Base-by-base conservation (phyloP, 1,140 invertebrate species). In the Heliconius himera region DNA sequence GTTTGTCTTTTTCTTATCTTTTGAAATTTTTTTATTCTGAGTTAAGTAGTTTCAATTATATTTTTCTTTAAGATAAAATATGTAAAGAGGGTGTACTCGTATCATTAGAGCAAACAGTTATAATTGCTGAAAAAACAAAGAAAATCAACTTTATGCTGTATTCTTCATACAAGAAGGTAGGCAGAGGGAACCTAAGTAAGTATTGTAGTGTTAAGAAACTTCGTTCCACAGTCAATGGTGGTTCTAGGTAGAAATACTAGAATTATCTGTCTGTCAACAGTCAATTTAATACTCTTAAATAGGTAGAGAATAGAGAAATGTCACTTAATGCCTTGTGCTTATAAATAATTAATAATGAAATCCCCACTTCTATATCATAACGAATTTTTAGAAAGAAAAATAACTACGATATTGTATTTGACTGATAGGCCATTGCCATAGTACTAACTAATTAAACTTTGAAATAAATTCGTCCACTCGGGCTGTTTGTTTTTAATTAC, bases 401-500 rank as follows among this genome's bases (percentile, higher is more conserved):
- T 16, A 29, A 66, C 26, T 26, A 16, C 8, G 1, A 56, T 66
- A 66, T 26, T 66, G 60, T 66, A 11, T 66, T 66, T 75, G 72
- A 78, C 66, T 66, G 72, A 81, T 78, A 77, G 71, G 75, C 74
- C 77, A 85, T 85, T 83, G 79, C 74, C 82, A 85, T 83, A 83
- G 73, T 26, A 26, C 26, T 26, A 26, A 26, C 72, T 82, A 85
- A 85, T 85, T 84, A 84, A 82, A 66, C 74, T 78, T 81, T 80
- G 77, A 83, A 83, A 83, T 81, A 84, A 84, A 84, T 82, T 81
- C 74, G 79, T 82, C 33, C 75, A 79, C 73, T 75, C 73, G 66
- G 70, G 26, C 81, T 84, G 82, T 84, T 83, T 84, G 80, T 82
- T 86, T 84, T 84, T 86, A 86, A 84, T 84, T 84, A 86, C 74